Conservation (phyloP, 2,888 invertebrate genomes). For the Trachelus troglodyta region DNA sequence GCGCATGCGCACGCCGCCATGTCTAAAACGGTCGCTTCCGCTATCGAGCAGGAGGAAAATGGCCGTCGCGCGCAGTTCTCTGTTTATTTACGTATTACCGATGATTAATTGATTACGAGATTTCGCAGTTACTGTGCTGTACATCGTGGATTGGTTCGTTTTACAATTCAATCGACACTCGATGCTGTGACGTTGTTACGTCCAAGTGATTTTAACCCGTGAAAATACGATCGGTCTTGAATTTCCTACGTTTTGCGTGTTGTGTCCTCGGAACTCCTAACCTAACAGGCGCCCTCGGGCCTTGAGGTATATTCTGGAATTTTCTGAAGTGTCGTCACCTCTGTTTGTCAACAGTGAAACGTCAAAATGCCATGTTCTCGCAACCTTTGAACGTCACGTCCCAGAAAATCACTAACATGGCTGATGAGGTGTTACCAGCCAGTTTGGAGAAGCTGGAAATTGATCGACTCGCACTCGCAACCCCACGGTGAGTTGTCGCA, state of each 20-base stretch:
- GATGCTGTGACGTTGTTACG: background rate
- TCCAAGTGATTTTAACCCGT: background rate
- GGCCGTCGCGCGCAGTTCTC: constrained; percentile 53
- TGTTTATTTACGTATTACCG: constrained; percentile 56
- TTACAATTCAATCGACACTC: background rate
- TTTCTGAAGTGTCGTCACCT: constrained; percentile 28
- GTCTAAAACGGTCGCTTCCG: constrained; percentile 12
- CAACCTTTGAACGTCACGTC: constrained; percentile 25
- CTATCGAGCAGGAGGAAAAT: constrained; percentile 38
- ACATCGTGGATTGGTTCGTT: background rate
- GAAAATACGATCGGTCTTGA: constrained; percentile 6
- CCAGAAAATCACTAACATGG: constrained; percentile 45
- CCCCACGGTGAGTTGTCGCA: constrained; percentile 16
- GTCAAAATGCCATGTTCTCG: constrained; percentile 40
- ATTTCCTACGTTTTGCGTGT: constrained; percentile 24
- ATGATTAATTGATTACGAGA: constrained; percentile 39
- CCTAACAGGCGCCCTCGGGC: background rate
- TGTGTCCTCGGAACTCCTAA: constrained; percentile 23
- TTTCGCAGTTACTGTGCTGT: background rate
- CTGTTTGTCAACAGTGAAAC: constrained; percentile 40
- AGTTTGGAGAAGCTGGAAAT: constrained; percentile 59
- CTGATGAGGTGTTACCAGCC: constrained; percentile 57
- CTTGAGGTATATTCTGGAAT: constrained; percentile 36
- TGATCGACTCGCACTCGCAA: constrained; percentile 40
- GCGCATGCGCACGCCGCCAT: background rate